Evolutionary conservation across 2,113 vertebrate genomes (phyloP), one percentile per base, ranked within the genome.

Genomic region (Tympanuchus pallidicinctus): DNA sequence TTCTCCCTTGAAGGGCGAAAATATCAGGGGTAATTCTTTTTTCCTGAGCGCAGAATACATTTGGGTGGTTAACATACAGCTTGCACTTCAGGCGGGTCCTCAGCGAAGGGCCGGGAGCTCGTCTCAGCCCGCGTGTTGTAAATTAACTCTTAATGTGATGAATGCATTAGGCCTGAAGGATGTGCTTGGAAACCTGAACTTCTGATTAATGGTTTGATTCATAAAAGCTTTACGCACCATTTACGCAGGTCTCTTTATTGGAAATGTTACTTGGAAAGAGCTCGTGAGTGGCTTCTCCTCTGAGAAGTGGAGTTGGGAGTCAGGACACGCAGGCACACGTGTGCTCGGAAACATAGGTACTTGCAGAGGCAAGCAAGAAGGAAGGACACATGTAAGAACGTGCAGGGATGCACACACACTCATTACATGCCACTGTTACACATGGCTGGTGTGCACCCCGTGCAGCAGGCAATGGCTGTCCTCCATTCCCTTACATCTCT

Each of bases 91-190:
- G 87, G 95, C 87, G 0, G 86, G 80, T 93, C 94, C 93, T 77
- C 79, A 70, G 6, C 1, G 7, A 96, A 96, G 89, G 91, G 91
- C 86, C 65, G 32, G 92, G 88, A 76, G 61, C 86, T 76, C 9
- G 43, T 90, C 91, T 93, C 42, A 64, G 87, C 92, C 89, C 42
- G 82, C 89, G 75, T 93, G 92, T 70, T 86, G 90, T 88, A 97
- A 97, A 98, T 97, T 96, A 97, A 97, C 95, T 97, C 91, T 94
- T 96, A 97, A 97, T 84, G 65, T 93, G 89, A 92, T 93, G 86
- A 94, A 94, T 95, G 94, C 79, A 95, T 97, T 86, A 72, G 82
- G 74, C 67, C 93, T 88, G 89, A 60, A 96, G 93, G 87, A 95
- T 94, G 95, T 97, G 96, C 60, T 73, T 1, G 2, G 87, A 93